These are phyloP conservation scores for Magallana nippona DNA, from an alignment of 2,888 invertebrate species.

Conservation along the genomic window DNA sequence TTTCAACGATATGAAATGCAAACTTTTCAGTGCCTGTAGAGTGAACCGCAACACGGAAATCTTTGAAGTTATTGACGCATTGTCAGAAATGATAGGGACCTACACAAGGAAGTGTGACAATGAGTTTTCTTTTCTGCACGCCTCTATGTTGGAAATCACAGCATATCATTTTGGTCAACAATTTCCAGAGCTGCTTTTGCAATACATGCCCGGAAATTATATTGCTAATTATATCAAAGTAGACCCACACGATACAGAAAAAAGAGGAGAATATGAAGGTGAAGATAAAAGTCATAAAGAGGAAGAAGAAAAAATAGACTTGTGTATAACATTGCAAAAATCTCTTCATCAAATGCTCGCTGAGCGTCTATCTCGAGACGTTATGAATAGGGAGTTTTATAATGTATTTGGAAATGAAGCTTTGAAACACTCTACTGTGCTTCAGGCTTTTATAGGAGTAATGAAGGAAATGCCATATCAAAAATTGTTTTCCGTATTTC, in stretches of 20 bases:
- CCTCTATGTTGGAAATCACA: conserved; percentile 5
- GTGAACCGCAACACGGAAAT: neutral
- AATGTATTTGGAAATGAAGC: neutral
- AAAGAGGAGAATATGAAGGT: no score
- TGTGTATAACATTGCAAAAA: no score
- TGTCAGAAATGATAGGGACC: conserved; percentile 1
- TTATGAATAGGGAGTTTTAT: neutral
- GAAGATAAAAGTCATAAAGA: neutral
- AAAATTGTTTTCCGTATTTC: neutral
- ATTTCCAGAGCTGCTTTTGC: conserved; percentile 3
- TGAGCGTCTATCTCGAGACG: neutral
- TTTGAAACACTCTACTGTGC: neutral
- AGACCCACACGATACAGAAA: neutral
- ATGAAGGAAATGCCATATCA: neutral
- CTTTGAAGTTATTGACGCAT: neutral
- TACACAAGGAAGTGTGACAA: neutral
- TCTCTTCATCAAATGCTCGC: neutral
- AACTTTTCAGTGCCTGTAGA: neutral
- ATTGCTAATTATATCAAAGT: neutral
- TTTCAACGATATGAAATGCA: neutral
- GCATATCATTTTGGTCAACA: conserved; percentile 26
- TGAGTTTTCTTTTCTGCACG: conserved; percentile 14
- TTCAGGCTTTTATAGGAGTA: neutral
- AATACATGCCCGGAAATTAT: conserved; percentile 1
- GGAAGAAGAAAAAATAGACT: neutral